phyloP scores from a whole-genome alignment of 2,888 invertebrate species.

The Parascotia fuliginaria region DNA sequence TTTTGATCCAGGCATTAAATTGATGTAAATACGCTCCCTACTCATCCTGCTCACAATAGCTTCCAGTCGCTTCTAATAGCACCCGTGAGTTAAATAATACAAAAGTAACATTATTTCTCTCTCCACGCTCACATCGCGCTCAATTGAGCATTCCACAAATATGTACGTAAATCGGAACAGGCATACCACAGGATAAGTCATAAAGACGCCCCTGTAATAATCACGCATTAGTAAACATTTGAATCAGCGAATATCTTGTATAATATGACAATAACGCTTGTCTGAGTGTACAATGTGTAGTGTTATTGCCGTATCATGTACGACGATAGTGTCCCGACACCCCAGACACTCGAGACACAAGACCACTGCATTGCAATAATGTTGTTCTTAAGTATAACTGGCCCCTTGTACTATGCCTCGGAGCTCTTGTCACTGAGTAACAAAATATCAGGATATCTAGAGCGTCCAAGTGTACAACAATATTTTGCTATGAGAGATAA shows the following conservation, averaged over 20 bases:
- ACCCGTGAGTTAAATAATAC: neutral
- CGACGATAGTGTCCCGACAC: conserved; percentile 51
- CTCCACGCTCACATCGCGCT: neutral
- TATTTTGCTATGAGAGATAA: conserved; percentile 31
- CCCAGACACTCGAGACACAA: conserved; percentile 51
- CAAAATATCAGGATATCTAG: conserved; percentile 31
- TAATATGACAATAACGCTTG: conserved; percentile 56
- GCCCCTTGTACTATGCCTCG: conserved; percentile 48
- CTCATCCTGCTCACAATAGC: too few relatives aligned
- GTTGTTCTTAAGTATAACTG: conserved; percentile 66
- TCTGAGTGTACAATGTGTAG: conserved; percentile 60
- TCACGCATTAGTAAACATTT: conserved; percentile 45
- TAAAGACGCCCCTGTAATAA: conserved; percentile 31
- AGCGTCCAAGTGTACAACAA: conserved; percentile 14
- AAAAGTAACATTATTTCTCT: neutral
- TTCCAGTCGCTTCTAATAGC: too few relatives aligned
- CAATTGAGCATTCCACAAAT: neutral
- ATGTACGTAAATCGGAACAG: conserved; percentile 4
- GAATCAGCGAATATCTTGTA: conserved; percentile 46
- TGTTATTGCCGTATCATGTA: conserved; percentile 68
- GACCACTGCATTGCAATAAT: conserved; percentile 64
- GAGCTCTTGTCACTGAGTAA: conserved; percentile 35
- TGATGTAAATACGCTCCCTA: too few relatives aligned
- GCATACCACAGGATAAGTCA: conserved; percentile 14
- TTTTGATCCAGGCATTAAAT: too few relatives aligned